phyloP scores from a whole-genome alignment of 2,888 invertebrate genomes.

The Cerastis rubricosa region DNA sequence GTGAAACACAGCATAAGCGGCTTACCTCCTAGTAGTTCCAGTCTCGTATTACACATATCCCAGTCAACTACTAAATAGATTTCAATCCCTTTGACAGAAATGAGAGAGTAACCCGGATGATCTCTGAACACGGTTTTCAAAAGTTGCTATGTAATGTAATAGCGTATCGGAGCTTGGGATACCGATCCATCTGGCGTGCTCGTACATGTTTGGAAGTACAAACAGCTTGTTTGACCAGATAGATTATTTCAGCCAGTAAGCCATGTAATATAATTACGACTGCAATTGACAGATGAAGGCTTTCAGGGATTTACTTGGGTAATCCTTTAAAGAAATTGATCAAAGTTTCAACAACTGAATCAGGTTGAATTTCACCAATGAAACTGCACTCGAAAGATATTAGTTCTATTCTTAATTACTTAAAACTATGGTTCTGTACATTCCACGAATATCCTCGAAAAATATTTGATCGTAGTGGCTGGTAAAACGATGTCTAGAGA shows the following conservation, averaged over 20 bases:
- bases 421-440: not conserved
- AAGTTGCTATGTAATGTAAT: not conserved
- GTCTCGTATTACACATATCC: not conserved
- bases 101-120: not conserved
- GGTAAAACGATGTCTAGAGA: not conserved
- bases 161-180: not conserved
- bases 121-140: not conserved
- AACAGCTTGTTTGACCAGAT: not conserved
- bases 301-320: not conserved
- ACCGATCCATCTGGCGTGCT: not conserved
- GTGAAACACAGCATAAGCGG: not conserved
- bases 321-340: no score
- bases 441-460: not conserved
- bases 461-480: not conserved
- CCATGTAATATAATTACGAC: not conserved
- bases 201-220: not conserved
- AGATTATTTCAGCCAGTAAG: no score
- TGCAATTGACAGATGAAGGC: not conserved
- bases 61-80: not conserved
- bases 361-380: not conserved
- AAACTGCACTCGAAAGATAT: not conserved
- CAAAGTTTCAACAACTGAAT: no score
- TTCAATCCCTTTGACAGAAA: slow-evolving; percentile 2
- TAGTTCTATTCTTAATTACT: not conserved
- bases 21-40: not conserved